Evolutionary conservation across 2,888 invertebrate genomes (phyloP).

Genomic region (Terebella lapidaria): DNA sequence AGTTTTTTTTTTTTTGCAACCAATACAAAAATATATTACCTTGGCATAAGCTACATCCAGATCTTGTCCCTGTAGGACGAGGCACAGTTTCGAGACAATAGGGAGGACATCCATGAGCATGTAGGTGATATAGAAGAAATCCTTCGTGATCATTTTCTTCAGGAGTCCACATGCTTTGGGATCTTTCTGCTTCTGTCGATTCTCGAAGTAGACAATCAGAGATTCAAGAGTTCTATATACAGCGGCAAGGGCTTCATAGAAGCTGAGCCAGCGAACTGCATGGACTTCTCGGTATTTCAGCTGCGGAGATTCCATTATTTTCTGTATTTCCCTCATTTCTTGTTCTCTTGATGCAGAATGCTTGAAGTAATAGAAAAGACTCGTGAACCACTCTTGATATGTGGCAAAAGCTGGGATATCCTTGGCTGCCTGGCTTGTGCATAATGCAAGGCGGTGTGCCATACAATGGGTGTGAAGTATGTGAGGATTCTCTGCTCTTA

Average conservation of each 20-base stretch:
- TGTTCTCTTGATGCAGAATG: background rate
- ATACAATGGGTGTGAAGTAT: no score
- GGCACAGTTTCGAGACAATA: background rate
- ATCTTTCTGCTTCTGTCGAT: background rate
- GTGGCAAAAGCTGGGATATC: no score
- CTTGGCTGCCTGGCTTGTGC: no score
- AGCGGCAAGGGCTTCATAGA: background rate
- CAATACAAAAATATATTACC: no score
- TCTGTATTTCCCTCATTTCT: background rate
- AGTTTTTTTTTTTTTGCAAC: no score
- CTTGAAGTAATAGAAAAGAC: background rate
- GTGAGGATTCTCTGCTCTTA: no score
- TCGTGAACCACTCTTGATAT: background rate
- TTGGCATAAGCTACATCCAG: background rate
- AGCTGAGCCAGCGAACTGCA: constrained; percentile 1
- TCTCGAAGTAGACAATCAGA: background rate
- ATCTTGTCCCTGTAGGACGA: background rate
- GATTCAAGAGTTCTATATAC: background rate
- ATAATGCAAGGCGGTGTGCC: no score
- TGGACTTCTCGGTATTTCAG: constrained; percentile 1
- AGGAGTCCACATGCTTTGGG: constrained; percentile 1
- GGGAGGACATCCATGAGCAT: constrained; percentile 1
- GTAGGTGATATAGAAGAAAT: constrained; percentile 2
- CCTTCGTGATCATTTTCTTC: background rate
- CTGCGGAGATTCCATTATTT: background rate